These are phyloP conservation scores for Leptinotarsa texana DNA, from an alignment of 1,140 invertebrate species.

Conservation along the genomic window DNA sequence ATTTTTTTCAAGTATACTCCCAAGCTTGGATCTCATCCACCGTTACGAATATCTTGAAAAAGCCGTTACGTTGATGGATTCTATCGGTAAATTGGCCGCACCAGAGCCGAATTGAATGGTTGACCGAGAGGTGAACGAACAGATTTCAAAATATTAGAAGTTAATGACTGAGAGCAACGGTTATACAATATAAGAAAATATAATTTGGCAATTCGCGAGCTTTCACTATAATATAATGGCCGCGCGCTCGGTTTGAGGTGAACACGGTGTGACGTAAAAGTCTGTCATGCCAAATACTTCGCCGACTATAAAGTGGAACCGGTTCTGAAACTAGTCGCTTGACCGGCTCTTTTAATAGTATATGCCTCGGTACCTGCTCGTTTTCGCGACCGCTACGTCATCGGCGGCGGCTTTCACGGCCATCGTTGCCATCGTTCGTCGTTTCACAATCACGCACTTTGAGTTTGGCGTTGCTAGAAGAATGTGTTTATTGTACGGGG, in stretches of 20 bases:
- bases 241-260: background rate
- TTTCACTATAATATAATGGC: slow-evolving; percentile 17
- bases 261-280: slow-evolving; percentile 35
- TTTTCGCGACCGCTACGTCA: slow-evolving; percentile 33
- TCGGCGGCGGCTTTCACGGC: slow-evolving; percentile 32
- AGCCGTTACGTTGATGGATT: background rate
- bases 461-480: too few species aligned
- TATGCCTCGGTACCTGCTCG: slow-evolving; percentile 28
- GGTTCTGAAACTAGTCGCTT: slow-evolving; percentile 33
- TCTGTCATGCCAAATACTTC: slow-evolving; percentile 30
- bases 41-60: background rate
- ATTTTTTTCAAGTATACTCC: too few species aligned
- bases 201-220: slow-evolving; percentile 18
- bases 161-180: slow-evolving; percentile 12
- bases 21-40: too few species aligned
- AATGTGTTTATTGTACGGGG: background rate
- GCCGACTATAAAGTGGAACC: slow-evolving; percentile 28
- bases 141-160: slow-evolving; percentile 13
- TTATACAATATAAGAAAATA: slow-evolving; percentile 20
- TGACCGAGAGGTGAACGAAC: slow-evolving; percentile 21
- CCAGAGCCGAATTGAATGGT: background rate
- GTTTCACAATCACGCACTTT: slow-evolving; percentile 3
- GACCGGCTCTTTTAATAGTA: slow-evolving; percentile 37
- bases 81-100: background rate
- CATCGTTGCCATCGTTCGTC: slow-evolving; percentile 3